Conservation (phyloP, 2,888 invertebrate species). For the Cynaeus angustus region DNA sequence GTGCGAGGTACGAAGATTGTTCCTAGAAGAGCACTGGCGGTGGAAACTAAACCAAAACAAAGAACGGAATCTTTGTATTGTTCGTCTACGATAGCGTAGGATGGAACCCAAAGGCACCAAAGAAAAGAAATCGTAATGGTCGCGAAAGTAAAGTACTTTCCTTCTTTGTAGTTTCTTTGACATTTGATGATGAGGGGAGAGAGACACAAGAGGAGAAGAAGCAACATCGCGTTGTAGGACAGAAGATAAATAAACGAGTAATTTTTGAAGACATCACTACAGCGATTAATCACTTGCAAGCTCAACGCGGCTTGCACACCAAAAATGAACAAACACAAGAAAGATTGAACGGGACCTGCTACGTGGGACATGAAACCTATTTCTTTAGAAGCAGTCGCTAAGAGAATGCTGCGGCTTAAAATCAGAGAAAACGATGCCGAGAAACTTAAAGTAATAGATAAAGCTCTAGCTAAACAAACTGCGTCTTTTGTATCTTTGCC, state of each 20-base stretch:
- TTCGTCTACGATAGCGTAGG: constrained; percentile 73
- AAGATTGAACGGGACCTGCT: constrained; percentile 80
- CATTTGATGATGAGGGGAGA: constrained; percentile 78
- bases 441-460: constrained; percentile 76
- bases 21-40: constrained; percentile 77
- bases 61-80: constrained; percentile 76
- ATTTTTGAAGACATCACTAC: constrained; percentile 71
- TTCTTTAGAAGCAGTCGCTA: constrained; percentile 79
- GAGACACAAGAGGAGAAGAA: constrained; percentile 74
- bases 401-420: constrained; percentile 77
- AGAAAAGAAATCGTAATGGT: constrained; percentile 74
- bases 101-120: constrained; percentile 78
- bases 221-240: constrained; percentile 78
- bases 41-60: constrained; percentile 77
- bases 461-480: constrained; percentile 75
- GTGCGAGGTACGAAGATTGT: constrained; percentile 81
- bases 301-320: constrained; percentile 76
- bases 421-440: constrained; percentile 79
- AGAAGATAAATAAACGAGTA: constrained; percentile 73
- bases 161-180: constrained; percentile 81
- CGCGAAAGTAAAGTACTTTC: constrained; percentile 75
- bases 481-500: constrained; percentile 60
- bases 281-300: constrained; percentile 71
- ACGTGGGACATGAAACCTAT: constrained; percentile 81
- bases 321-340: constrained; percentile 78